Base-by-base conservation (phyloP, 1,140 invertebrate species). In the Ctenoplectra terminalis region DNA sequence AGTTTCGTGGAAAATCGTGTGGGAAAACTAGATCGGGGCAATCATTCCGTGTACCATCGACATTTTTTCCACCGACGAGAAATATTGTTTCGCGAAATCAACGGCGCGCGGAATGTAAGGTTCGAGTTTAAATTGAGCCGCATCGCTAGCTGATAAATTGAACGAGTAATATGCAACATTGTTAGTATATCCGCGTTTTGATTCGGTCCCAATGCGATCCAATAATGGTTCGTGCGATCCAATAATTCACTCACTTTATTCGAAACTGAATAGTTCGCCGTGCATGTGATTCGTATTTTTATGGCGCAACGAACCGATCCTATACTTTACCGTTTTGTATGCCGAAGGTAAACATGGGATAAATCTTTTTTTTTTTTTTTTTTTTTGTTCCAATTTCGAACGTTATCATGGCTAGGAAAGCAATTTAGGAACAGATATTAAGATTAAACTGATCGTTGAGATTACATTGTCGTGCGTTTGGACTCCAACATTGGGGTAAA, bases 91-190 rank as follows among this genome's bases (percentile, higher is more conserved):
- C n/a, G 26, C 6, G 54, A 58, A 72, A 56, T 40, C 37, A 40
- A 6, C 26, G 9, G 6, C 13, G 7, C 26, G 4, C 9, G 4
- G 34, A 54, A 52, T 29, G 34, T 26, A 64, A 40, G 40, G 34
- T 64, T 23, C 4, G 26, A 17, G 58, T 63, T 20, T 40, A 52
- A 52, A 75, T 66, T 43, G 46, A 75, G 34, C 34, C 9, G n/a
- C 5, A 63, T 64, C 72, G 23, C 31, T 40, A 29, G 60, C 34
- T 46, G 73, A 40, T 66, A 66, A 52, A 52, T 52, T 52, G 73
- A 66, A 66, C 34, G 61, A 60, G 73, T 66, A 69, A 69, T 58
- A 43, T 69, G 20, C 64, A 69, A 69, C 40, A 40, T 56, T 69
- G 29, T 69, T 77, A 56, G 75, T 52, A 69, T 56, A 69, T 56